Conservation (phyloP, 2,113 vertebrate species). For the Gasterosteus aculeatus region DNA sequence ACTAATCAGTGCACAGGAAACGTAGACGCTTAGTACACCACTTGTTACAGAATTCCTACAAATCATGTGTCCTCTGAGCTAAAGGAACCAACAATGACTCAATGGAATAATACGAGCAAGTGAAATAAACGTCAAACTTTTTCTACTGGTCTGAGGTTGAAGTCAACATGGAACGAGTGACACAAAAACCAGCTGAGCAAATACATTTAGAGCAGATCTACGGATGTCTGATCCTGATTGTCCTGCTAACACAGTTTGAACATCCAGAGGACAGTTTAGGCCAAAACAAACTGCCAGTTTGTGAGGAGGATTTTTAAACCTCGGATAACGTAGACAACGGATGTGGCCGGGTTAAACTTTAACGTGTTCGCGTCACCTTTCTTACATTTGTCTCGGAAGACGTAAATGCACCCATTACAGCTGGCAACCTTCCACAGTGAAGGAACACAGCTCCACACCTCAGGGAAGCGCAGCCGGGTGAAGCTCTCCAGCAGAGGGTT, state of each 20-base stretch:
- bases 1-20: conserved; percentile 44
- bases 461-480: conserved; percentile 93
- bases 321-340: conserved; percentile 92
- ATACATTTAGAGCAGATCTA: conserved; percentile 40
- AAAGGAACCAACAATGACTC: conserved; percentile 41
- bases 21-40: conserved; percentile 40
- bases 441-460: conserved; percentile 94
- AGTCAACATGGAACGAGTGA: conserved; percentile 43
- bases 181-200: conserved; percentile 52
- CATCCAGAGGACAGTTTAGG: conserved; percentile 73
- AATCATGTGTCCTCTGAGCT: conserved; percentile 18
- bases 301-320: conserved; percentile 96
- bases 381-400: conserved; percentile 96
- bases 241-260: conserved; percentile 17
- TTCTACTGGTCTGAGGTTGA: conserved; percentile 10
- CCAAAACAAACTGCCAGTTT: conserved; percentile 97
- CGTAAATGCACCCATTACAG: conserved; percentile 97
- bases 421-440: conserved; percentile 98
- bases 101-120: conserved; percentile 41
- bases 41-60: conserved; percentile 50
- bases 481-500: conserved; percentile 97
- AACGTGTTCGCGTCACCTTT: conserved; percentile 96
- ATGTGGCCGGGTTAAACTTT: conserved; percentile 97
- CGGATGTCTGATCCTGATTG: conserved; percentile 47
- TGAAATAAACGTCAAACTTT: conserved; percentile 13